Base-by-base conservation (phyloP, 1,140 invertebrate genomes). In the Macrobrachium rosenbergii region DNA sequence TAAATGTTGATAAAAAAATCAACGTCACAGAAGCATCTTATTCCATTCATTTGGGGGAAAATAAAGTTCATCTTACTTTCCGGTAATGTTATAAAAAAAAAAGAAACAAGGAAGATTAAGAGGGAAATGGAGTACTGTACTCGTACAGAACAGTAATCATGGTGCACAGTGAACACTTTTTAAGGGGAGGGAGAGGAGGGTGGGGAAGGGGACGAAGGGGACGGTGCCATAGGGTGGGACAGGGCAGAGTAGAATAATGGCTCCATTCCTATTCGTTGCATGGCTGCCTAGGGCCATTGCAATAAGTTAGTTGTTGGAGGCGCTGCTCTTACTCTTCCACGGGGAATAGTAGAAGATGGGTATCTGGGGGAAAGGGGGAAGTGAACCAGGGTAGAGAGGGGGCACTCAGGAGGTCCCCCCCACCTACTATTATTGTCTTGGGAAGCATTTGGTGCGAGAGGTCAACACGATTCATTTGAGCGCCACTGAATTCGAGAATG, bases 401-500 rank as follows among this genome's bases (percentile, higher is more conserved):
- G 52, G 52, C 2, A 5, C 8, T 8, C 7, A 52, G 52, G 6
- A 52, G 52, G 8, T 8, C 52, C 52, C 52, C 73, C 73, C 11
- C n/a, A 64, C 62, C 64, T 76, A 75, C 73, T 75, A 84, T 84
- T 84, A 84, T 84, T 84, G 83, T 84, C 83, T 84, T 75, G 52
- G 73, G 69, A 58, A 62, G 75, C 73, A 84, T 73, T 84, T 62
- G 77, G 73, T 84, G 83, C 64, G 75, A 77, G 83, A 84, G 83
- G 83, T 84, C 83, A 75, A 84, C 83, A 84, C 77, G 83, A 84
- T 84, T 84, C 83, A 84, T 84, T 84, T 84, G 83, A 84, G 75
- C 83, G 77, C 83, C 83, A 84, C 83, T 84, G 83, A 84, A 84
- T 84, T 84, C 83, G 77, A 84, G 83, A 84, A 84, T 84, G 83